These are phyloP conservation scores for Pelvicachromis taeniatus DNA, from an alignment of 2,113 vertebrate genomes.

Conservation along the genomic window DNA sequence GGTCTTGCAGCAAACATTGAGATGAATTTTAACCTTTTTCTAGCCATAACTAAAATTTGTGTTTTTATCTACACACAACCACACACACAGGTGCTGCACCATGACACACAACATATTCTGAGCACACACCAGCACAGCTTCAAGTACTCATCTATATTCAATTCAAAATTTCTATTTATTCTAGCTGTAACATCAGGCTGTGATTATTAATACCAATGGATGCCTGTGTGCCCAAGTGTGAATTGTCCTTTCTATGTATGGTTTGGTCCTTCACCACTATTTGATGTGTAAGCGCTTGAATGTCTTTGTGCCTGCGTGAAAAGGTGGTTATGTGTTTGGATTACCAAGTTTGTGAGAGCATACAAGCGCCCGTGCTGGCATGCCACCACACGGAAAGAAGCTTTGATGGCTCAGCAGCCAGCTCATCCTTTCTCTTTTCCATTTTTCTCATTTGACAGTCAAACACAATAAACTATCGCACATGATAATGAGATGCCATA, in stretches of 20 bases:
- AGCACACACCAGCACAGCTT: background rate
- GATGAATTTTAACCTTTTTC: slow-evolving; percentile 19
- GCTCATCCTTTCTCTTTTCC: slow-evolving; percentile 19
- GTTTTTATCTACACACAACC: background rate
- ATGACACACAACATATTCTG: background rate
- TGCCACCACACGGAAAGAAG: slow-evolving; percentile 16
- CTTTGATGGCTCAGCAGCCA: slow-evolving; percentile 51
- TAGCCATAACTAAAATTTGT: background rate
- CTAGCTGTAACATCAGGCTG: background rate
- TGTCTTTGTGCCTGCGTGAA: background rate
- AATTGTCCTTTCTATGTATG: slow-evolving; percentile 18
- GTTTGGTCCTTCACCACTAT: background rate
- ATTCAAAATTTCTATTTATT: slow-evolving; percentile 22
- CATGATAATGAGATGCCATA: slow-evolving; percentile 56
- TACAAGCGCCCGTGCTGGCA: background rate
- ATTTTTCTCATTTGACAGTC: slow-evolving; percentile 34
- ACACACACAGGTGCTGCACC: background rate
- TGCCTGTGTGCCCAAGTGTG: background rate
- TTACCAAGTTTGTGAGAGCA: slow-evolving; percentile 31
- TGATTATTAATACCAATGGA: slow-evolving; percentile 18
- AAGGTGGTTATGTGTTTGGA: slow-evolving; percentile 40
- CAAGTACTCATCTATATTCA: slow-evolving; percentile 35
- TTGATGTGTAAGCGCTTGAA: background rate
- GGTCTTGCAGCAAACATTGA: background rate
- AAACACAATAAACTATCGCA: slow-evolving; percentile 55